These are phyloP conservation scores for Spea bombifrons DNA, from an alignment of 2,113 vertebrate species.

Conservation along the genomic window DNA sequence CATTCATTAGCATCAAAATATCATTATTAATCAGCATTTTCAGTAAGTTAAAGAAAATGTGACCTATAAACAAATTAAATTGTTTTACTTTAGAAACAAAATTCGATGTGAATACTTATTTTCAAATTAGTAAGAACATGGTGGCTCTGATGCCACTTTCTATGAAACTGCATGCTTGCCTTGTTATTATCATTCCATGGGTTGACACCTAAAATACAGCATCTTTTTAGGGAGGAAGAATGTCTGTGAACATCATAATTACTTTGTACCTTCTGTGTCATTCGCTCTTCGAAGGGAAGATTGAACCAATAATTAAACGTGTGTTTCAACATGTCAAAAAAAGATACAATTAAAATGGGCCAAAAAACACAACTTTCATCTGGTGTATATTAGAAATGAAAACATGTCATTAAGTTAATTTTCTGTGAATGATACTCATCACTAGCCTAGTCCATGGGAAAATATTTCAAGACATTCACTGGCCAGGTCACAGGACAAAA, in stretches of 20 bases:
- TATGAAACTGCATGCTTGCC: conserved; percentile 18
- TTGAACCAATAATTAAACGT: conserved; percentile 31
- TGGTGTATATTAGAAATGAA: conserved; percentile 43
- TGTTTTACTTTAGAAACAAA: neutral
- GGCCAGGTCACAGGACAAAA: neutral
- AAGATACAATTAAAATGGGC: neutral
- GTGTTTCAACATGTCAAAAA: conserved; percentile 36
- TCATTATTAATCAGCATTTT: too few relatives aligned
- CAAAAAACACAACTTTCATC: conserved; percentile 37
- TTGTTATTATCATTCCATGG: conserved; percentile 40
- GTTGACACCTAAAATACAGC: conserved; percentile 39
- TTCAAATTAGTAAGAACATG: conserved; percentile 13
- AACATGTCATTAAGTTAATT: conserved; percentile 44
- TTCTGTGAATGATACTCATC: conserved; percentile 33
- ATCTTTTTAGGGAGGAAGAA: conserved; percentile 28
- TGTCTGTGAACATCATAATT: conserved; percentile 36
- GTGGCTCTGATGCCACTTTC: conserved; percentile 15
- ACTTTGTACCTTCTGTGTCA: conserved; percentile 39
- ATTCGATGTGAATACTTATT: conserved; percentile 3
- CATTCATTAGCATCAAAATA: too few relatives aligned
- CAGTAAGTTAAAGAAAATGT: too few relatives aligned
- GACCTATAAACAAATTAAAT: neutral
- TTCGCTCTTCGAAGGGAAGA: conserved; percentile 26
- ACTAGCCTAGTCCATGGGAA: conserved; percentile 39
- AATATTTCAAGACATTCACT: conserved; percentile 16